Conservation (phyloP, 2,113 vertebrate species). For the Tretioscincus oriximinensis region DNA sequence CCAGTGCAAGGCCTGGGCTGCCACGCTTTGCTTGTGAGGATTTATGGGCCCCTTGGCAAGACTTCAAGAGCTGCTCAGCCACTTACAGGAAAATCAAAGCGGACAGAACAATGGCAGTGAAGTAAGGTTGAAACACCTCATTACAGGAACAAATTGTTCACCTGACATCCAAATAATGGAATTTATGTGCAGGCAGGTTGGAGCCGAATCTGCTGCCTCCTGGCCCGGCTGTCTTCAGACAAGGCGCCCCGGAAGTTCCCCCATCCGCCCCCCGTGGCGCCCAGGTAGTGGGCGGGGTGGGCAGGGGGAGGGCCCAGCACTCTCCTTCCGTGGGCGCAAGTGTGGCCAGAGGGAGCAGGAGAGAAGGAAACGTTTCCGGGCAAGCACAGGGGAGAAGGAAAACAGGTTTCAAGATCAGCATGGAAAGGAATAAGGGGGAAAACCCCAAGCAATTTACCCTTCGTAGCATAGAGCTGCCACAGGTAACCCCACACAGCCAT, state of each 20-base stretch:
- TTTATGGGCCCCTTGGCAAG: slow-evolving; percentile 62
- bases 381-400: too few relatives aligned
- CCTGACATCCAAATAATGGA: slow-evolving; percentile 59
- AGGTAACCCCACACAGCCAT: too few relatives aligned
- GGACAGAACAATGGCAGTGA: slow-evolving; percentile 64
- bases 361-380: too few relatives aligned
- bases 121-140: slow-evolving; percentile 64
- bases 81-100: slow-evolving; percentile 71
- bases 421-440: too few relatives aligned
- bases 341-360: too few relatives aligned
- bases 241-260: not conserved
- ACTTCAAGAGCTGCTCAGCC: slow-evolving; percentile 68
- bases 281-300: not conserved
- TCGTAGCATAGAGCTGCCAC: too few relatives aligned
- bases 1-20: slow-evolving; percentile 35
- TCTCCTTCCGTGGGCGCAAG: not conserved
- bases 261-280: not conserved
- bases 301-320: not conserved
- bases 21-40: slow-evolving; percentile 39
- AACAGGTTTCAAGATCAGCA: too few relatives aligned
- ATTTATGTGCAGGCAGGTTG: slow-evolving; percentile 37
- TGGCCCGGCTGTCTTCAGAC: fast-evolving
- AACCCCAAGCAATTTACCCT: too few relatives aligned
- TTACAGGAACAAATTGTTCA: slow-evolving; percentile 66
- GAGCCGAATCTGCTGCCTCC: slow-evolving; percentile 39